phyloP scores from a whole-genome alignment of 2,888 invertebrate species.

The Leptopterna dolabrata region DNA sequence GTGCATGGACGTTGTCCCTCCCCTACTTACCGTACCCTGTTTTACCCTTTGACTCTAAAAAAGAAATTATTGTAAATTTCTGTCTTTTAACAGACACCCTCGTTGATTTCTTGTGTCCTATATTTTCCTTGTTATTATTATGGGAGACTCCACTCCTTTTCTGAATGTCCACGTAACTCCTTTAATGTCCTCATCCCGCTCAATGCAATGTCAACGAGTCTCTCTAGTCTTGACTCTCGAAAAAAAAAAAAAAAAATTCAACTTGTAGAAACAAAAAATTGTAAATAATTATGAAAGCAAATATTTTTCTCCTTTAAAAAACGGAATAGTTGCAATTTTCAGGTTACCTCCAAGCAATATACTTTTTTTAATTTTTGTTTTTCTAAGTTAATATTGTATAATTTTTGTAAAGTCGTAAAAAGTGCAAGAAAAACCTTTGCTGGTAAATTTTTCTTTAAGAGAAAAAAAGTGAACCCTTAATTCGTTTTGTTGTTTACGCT shows the following conservation, averaged over 20 bases:
- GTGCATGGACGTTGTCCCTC: not conserved
- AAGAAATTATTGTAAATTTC: not conserved
- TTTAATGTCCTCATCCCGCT: not conserved
- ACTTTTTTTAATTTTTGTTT: conserved; percentile 10
- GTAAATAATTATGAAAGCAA: not conserved
- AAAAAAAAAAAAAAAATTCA: not conserved
- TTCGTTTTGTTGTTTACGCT: not conserved
- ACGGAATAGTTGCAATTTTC: conserved; percentile 21
- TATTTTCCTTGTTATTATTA: not conserved
- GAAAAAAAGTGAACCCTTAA: not conserved
- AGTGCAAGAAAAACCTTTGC: not conserved
- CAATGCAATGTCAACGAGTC: conserved; percentile 6
- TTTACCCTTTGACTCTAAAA: not conserved
- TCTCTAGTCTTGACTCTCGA: conserved; percentile 15
- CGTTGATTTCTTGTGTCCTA: not conserved
- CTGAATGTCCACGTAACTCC: no score
- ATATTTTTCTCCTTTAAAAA: conserved; percentile 6
- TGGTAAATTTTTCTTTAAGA: not conserved
- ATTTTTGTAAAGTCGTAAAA: not conserved
- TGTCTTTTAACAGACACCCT: not conserved
- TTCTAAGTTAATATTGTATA: conserved; percentile 8
- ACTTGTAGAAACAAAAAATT: not conserved
- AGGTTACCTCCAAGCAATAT: conserved; percentile 27
- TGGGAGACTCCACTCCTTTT: not conserved
- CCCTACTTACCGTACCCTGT: not conserved